phyloP scores from a whole-genome alignment of 2,797 vertebrate species.

The Bryconaethiops microstoma region DNA sequence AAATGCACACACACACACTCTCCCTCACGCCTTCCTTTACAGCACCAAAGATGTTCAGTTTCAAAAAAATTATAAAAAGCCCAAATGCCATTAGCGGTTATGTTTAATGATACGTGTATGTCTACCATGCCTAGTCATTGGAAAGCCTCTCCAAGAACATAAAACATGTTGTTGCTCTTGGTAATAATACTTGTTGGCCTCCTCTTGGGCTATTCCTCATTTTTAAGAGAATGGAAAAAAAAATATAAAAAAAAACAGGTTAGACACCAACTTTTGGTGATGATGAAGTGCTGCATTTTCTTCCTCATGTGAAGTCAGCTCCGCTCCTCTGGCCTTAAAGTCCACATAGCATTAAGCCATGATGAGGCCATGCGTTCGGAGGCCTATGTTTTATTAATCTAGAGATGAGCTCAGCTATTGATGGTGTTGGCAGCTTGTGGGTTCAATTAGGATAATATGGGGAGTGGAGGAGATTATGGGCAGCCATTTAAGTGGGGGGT shows the following conservation, averaged over 20 bases:
- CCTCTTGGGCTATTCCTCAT: slow-evolving; percentile 6
- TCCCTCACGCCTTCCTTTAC: slow-evolving; percentile 60
- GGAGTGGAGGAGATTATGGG: slow-evolving; percentile 80
- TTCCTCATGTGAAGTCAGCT: slow-evolving; percentile 61
- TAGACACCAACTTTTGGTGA: background rate
- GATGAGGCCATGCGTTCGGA: slow-evolving; percentile 69
- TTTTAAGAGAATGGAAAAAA: slow-evolving; percentile 15
- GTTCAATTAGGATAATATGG: slow-evolving; percentile 84
- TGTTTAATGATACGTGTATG: slow-evolving; percentile 61
- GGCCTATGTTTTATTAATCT: slow-evolving; percentile 83
- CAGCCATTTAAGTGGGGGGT: slow-evolving; percentile 77
- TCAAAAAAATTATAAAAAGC: slow-evolving; percentile 59
- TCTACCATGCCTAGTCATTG: slow-evolving; percentile 20
- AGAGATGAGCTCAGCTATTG: slow-evolving; percentile 83
- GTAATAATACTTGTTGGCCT: slow-evolving; percentile 7
- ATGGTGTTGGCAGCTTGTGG: slow-evolving; percentile 76
- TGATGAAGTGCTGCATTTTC: slow-evolving; percentile 34
- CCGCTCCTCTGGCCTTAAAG: slow-evolving; percentile 63
- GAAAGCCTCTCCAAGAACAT: slow-evolving; percentile 26
- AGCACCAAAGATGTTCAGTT: slow-evolving; percentile 60
- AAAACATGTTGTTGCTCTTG: slow-evolving; percentile 22
- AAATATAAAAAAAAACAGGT: background rate
- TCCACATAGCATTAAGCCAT: slow-evolving; percentile 71
- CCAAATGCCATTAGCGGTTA: slow-evolving; percentile 19
- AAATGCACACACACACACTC: too few species aligned